A percentile compares a stretch with the other conserved stretches of the same genome.
Evolutionary conservation across 2,113 vertebrate genomes (phyloP).

Genomic region (Cochlearius cochlearius): DNA sequence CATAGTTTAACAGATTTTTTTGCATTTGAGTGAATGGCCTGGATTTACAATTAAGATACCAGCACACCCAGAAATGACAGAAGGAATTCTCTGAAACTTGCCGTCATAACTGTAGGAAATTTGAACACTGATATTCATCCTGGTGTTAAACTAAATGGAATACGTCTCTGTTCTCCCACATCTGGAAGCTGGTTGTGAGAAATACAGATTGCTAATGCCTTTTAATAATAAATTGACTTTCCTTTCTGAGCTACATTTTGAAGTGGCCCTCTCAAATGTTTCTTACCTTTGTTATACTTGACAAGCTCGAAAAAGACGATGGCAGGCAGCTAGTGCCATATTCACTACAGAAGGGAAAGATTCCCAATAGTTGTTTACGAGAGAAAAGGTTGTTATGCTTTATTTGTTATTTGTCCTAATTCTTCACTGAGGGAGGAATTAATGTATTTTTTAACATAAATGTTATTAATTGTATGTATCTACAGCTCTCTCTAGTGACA

Average conservation of each 20-base stretch:
- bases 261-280: not conserved
- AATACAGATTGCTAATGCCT: not conserved
- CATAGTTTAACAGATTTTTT: not conserved
- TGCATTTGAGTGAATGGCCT: not conserved
- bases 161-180: not conserved
- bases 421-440: not conserved
- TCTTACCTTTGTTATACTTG: not conserved
- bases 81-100: not conserved
- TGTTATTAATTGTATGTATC: slow-evolving; percentile 24
- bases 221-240: not conserved
- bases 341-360: not conserved
- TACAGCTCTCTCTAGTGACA: slow-evolving; percentile 48
- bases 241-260: not conserved
- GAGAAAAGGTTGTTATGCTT: not conserved
- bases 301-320: not conserved
- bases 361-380: not conserved
- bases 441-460: slow-evolving; percentile 20
- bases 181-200: not conserved
- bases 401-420: slow-evolving; percentile 1
- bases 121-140: not conserved
- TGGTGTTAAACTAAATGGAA: not conserved
- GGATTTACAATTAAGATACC: not conserved
- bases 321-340: not conserved
- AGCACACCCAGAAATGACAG: not conserved
- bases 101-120: not conserved